Conservation (phyloP, 1,140 invertebrate species). For the Lordiphosa mommai region DNA sequence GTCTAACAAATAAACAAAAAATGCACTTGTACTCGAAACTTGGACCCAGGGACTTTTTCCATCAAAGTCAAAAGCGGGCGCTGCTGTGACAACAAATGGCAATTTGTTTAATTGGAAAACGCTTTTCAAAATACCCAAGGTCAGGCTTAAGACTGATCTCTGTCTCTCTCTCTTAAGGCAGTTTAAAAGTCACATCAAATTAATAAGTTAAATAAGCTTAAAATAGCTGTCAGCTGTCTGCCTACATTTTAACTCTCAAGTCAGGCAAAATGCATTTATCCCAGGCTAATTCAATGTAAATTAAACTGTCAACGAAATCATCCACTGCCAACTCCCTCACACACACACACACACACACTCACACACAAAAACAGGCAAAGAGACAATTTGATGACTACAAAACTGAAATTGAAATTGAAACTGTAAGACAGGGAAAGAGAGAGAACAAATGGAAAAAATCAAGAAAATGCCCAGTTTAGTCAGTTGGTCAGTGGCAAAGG, state of each 20-base stretch:
- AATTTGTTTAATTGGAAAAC: constrained; percentile 65
- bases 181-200: constrained; percentile 12
- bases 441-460: constrained; percentile 32
- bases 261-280: constrained; percentile 13
- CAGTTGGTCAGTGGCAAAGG: constrained; percentile 39
- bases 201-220: neutral
- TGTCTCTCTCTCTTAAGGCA: neutral
- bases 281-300: constrained; percentile 56
- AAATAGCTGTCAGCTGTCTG: neutral
- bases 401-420: constrained; percentile 67
- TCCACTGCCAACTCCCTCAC: neutral
- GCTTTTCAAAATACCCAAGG: constrained; percentile 23
- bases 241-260: neutral
- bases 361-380: constrained; percentile 20
- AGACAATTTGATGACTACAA: constrained; percentile 15
- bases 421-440: constrained; percentile 13
- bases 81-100: constrained; percentile 41
- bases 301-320: constrained; percentile 65
- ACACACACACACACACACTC: constrained; percentile 1
- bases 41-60: constrained; percentile 19
- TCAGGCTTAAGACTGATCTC: constrained; percentile 14
- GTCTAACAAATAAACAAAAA: constrained; percentile 59
- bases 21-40: constrained; percentile 41
- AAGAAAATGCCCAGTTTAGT: constrained; percentile 37
- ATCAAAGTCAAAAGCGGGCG: constrained; percentile 21